These are phyloP conservation scores for Drosophila anomelani DNA, from an alignment of 2,888 invertebrate genomes.

Conservation along the genomic window DNA sequence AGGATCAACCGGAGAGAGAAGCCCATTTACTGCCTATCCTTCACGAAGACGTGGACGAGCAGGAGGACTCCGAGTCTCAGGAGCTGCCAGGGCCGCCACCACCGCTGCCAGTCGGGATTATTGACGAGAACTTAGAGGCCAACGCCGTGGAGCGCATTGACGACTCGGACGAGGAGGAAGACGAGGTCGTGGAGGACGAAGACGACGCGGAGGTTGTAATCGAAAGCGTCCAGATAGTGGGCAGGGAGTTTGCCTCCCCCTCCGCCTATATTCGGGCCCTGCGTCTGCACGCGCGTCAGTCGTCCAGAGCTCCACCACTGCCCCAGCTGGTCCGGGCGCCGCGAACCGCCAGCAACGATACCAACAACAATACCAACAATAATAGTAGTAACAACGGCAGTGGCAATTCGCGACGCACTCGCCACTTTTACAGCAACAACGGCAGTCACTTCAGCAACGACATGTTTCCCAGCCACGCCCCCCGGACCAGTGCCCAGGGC, in stretches of 20 bases:
- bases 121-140: constrained; percentile 74
- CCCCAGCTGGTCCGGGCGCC: constrained; percentile 62
- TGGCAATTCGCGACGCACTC: constrained; percentile 58
- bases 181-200: constrained; percentile 54
- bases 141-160: constrained; percentile 75
- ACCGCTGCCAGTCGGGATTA: constrained; percentile 37
- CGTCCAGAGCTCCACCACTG: constrained; percentile 19
- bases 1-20: constrained; percentile 14
- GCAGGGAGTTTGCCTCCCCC: constrained; percentile 20
- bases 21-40: constrained; percentile 21
- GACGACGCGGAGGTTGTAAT: constrained; percentile 48
- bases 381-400: constrained; percentile 39
- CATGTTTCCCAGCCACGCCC: constrained; percentile 59
- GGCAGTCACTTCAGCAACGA: constrained; percentile 72
- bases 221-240: constrained; percentile 36
- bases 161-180: constrained; percentile 72
- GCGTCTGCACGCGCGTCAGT: constrained; percentile 66
- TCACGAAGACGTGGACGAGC: constrained; percentile 24
- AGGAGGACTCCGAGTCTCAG: constrained; percentile 36
- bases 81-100: constrained; percentile 5
- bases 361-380: constrained; percentile 17
- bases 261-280: constrained; percentile 16
- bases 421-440: constrained; percentile 71
- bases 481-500: constrained; percentile 57
- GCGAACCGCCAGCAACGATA: constrained; percentile 31